Conservation (phyloP, 2,797 vertebrate genomes). For the Smutsia gigantea region DNA sequence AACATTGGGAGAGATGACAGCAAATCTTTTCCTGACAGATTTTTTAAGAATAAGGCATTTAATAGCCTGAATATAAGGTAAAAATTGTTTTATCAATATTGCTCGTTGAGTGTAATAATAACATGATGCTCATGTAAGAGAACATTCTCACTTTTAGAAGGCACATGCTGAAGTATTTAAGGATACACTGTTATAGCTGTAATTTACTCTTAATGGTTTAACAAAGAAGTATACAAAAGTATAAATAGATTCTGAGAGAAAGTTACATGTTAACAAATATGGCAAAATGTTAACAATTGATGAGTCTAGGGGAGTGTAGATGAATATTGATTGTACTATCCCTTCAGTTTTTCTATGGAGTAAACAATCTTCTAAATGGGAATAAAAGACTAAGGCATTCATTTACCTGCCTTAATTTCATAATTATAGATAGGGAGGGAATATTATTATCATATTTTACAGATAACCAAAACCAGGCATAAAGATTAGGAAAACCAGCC, state of each 20-base stretch:
- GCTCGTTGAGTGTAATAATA: background rate
- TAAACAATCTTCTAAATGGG: background rate
- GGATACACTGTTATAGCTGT: background rate
- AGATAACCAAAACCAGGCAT: background rate
- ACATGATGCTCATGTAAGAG: background rate
- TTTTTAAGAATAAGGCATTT: background rate
- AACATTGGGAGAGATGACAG: background rate
- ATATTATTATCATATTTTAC: background rate
- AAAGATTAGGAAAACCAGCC: background rate
- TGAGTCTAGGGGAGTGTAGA: background rate
- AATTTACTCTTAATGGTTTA: background rate
- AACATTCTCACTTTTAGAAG: background rate
- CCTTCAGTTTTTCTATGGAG: background rate
- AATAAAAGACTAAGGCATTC: conserved; percentile 7
- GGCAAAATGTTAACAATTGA: background rate
- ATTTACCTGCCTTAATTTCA: background rate
- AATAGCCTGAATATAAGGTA: background rate
- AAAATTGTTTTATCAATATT: background rate
- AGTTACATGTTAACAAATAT: background rate
- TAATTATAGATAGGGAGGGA: background rate
- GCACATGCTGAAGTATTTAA: background rate
- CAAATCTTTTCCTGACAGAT: background rate
- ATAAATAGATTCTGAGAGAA: background rate
- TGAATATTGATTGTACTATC: background rate
- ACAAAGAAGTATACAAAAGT: background rate